Evolutionary conservation across 1,140 invertebrate species (phyloP), one percentile per base, ranked within the genome.

Genomic region (Delia radicum): DNA sequence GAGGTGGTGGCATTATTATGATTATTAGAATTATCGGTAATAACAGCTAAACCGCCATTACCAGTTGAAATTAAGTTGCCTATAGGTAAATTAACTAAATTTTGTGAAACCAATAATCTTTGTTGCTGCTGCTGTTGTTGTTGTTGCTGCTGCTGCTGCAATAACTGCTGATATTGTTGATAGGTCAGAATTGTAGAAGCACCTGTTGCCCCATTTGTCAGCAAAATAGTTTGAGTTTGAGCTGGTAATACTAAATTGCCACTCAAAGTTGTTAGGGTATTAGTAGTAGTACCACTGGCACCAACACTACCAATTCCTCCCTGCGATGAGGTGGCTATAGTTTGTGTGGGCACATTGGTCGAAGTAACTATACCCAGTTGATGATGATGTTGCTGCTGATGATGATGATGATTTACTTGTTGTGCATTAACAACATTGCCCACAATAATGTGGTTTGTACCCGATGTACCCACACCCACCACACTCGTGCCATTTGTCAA

Each of bases 401-500:
- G 55, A 42, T 74, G 73, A 74, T 73, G 71, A 4, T 55, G 48
- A 7, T 18, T 18, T 55, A 55, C 48, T 28, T 26, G 33, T 33
- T 31, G 29, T 37, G 18, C 24, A 73, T 75, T 75, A 33, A 69
- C 65, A 69, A 69, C 65, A 69, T 69, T 69, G 65, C 65, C 65
- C n/a, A 33, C 65, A 33, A 69, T 12, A 24, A 69, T 69, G 24
- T 69, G 65, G 18, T 69, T 33, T 31, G 29, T 33, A 12, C 65
- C 65, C 21, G 65, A 24, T 27, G 26, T 10, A n/a, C 21, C 29
- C 24, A 28, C 24, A 27, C 18, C 24, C 48, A 33, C 71, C 48
- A 72, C 71, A 55, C 48, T 55, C 48, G 48, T 73, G 31, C 87
- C 87, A 79, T 89, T 89, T 29, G 85, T 86, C 69, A 89, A 81